These are phyloP conservation scores for Papilio polytes DNA, from an alignment of 1,140 invertebrate genomes.

Conservation along the genomic window DNA sequence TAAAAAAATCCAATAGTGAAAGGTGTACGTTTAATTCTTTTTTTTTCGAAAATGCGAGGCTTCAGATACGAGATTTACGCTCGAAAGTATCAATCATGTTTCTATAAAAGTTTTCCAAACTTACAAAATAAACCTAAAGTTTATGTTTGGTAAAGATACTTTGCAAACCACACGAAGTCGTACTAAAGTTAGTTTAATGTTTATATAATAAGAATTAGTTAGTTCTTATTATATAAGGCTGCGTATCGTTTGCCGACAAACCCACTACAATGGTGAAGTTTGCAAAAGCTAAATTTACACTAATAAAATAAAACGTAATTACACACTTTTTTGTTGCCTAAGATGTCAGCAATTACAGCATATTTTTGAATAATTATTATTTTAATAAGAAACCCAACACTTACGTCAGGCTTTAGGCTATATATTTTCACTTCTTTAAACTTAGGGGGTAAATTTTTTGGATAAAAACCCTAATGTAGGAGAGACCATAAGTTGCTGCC, in stretches of 20 bases:
- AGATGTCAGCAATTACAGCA: too few species aligned
- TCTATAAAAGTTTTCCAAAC: not conserved
- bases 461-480: too few species aligned
- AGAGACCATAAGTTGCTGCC: too few species aligned
- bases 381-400: too few species aligned
- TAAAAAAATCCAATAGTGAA: not conserved
- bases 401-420: too few species aligned
- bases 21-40: not conserved
- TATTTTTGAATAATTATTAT: too few species aligned
- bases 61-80: not conserved
- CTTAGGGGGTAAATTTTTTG: too few species aligned
- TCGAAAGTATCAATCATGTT: not conserved
- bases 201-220: not conserved
- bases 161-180: not conserved
- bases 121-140: not conserved
- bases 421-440: too few species aligned
- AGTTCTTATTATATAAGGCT: slow-evolving; percentile 6
- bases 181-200: not conserved
- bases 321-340: too few species aligned
- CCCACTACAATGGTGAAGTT: not conserved
- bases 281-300: not conserved
- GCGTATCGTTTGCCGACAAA: slow-evolving; percentile 9
- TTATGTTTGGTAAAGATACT: not conserved
- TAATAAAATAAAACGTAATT: not conserved
- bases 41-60: too few species aligned